These are phyloP conservation scores for Thymelicus lineola DNA, from an alignment of 2,888 invertebrate species.

Conservation along the genomic window DNA sequence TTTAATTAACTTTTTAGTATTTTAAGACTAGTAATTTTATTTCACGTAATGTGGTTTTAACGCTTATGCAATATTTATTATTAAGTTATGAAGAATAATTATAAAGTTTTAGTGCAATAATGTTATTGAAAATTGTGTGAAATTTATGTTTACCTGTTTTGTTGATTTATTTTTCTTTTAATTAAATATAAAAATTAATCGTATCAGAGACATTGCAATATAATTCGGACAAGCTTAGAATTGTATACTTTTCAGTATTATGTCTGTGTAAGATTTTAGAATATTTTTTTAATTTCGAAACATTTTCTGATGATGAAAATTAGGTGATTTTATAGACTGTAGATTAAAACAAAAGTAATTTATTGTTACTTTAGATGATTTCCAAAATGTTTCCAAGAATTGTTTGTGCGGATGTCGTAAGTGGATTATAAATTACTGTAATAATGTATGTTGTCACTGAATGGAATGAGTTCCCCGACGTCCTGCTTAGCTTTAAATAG, in stretches of 20 bases:
- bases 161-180: constrained; percentile 71
- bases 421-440: constrained; percentile 55
- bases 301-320: constrained; percentile 66
- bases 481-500: constrained; percentile 82
- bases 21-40: constrained; percentile 73
- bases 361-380: constrained; percentile 82
- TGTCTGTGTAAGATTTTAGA: constrained; percentile 76
- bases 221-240: constrained; percentile 66
- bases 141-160: constrained; percentile 79
- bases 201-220: constrained; percentile 60
- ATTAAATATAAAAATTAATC: constrained; percentile 54
- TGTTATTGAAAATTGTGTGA: constrained; percentile 81
- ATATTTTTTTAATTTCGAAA: constrained; percentile 73
- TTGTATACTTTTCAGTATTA: constrained; percentile 80
- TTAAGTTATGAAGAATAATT: constrained; percentile 70
- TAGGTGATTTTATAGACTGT: constrained; percentile 79
- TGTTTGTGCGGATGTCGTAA: constrained; percentile 62
- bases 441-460: constrained; percentile 61
- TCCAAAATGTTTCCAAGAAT: constrained; percentile 74
- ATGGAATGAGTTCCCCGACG: constrained; percentile 67
- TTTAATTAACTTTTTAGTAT: constrained; percentile 70
- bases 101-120: constrained; percentile 82
- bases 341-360: constrained; percentile 72
- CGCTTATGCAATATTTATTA: constrained; percentile 84
- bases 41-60: constrained; percentile 73